These are phyloP conservation scores for Galago senegalensis DNA, from an alignment of 2,797 vertebrate species.

Conservation along the genomic window DNA sequence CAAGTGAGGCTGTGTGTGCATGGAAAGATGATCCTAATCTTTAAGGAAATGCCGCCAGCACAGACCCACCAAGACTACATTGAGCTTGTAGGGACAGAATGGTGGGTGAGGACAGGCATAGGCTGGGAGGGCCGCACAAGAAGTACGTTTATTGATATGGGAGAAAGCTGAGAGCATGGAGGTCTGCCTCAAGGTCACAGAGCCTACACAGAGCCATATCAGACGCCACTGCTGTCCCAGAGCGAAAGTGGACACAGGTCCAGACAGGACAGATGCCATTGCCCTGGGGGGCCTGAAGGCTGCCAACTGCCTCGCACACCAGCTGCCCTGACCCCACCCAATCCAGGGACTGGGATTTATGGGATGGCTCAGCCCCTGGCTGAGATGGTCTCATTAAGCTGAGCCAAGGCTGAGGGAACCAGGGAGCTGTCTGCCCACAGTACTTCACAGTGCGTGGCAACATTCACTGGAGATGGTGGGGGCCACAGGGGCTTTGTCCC, in stretches of 20 bases:
- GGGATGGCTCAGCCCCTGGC: not conserved
- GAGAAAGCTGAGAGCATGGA: not conserved
- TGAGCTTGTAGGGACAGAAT: not conserved
- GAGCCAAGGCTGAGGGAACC: not conserved
- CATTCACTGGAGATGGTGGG: not conserved
- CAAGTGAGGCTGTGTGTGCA: not conserved
- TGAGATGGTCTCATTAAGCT: not conserved
- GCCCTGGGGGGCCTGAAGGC: rapidly evolving
- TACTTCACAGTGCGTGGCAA: not conserved
- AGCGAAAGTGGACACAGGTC: not conserved
- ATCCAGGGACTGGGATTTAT: not conserved
- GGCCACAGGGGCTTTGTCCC: not conserved
- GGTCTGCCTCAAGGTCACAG: too few relatives aligned
- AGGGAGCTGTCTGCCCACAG: too few relatives aligned
- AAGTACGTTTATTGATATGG: not conserved
- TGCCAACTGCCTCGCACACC: not conserved
- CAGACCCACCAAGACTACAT: not conserved
- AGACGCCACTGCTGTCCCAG: not conserved
- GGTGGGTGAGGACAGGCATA: not conserved
- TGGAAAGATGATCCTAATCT: too few relatives aligned
- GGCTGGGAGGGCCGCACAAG: rapidly evolving
- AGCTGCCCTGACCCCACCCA: not conserved
- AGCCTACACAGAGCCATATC: not conserved
- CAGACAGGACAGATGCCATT: not conserved
- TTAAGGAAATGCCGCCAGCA: rapidly evolving